Evolutionary conservation across 53 echinoderm and acorn worm species (phyloP).

Genomic region (Pentamera pediparva): DNA sequence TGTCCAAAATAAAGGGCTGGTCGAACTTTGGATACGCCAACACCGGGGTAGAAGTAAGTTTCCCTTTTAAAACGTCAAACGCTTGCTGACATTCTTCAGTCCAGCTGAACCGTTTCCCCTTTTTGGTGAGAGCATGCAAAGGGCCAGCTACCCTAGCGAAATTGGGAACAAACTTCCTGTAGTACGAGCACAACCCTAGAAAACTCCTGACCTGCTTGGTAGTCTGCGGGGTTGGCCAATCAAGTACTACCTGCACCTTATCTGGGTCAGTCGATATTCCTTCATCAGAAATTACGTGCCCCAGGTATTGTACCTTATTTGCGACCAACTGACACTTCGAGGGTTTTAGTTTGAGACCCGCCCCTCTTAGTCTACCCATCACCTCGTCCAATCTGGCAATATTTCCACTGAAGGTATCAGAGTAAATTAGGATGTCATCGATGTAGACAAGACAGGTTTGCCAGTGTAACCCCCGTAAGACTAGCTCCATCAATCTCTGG

Average conservation of each 20-base stretch:
- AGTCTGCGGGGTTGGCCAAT: conserved; percentile 14
- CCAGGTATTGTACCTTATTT: conserved; percentile 9
- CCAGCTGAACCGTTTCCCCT: conserved; percentile 16
- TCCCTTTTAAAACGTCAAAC: too few species aligned
- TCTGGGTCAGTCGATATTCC: conserved; percentile 25
- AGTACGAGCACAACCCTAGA: conserved; percentile 25
- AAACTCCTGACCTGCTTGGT: conserved; percentile 5
- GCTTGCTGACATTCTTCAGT: conserved; percentile 9
- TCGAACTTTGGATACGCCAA: too few species aligned
- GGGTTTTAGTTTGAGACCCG: conserved; percentile 34
- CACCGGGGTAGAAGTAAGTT: too few species aligned
- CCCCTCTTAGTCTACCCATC: conserved; percentile 7
- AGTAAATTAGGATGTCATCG: conserved; percentile 41
- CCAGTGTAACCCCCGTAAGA: conserved; percentile 24
- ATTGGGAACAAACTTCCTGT: conserved; percentile 24
- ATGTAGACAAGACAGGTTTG: conserved; percentile 24
- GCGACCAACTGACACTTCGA: conserved; percentile 21
- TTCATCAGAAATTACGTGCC: conserved; percentile 16
- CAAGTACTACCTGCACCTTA: conserved; percentile 14
- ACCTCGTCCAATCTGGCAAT: conserved; percentile 12
- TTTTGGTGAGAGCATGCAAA: conserved; percentile 28
- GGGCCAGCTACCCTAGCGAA: conserved; percentile 33
- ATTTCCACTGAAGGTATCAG: conserved; percentile 24
- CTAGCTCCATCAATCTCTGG: conserved; percentile 33
- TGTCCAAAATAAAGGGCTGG: too few species aligned